Conservation (phyloP, 2,888 invertebrate genomes). For the Cataglyphis albicans region DNA sequence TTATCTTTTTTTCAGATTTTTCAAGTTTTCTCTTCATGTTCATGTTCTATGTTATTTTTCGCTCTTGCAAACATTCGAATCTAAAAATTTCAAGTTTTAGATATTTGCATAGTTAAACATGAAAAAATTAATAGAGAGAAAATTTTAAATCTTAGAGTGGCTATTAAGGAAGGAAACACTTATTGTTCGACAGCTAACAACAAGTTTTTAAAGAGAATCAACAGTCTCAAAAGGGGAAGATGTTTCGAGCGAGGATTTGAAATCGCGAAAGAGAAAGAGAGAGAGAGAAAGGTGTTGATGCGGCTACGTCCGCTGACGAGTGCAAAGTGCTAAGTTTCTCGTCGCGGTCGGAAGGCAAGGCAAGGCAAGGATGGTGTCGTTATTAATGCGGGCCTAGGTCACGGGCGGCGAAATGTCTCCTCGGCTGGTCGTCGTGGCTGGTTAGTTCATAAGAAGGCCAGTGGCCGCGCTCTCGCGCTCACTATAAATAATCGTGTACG, state of each 20-base stretch:
- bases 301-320: conserved; percentile 11
- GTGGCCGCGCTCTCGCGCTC: conserved; percentile 86
- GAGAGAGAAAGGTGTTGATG: background rate
- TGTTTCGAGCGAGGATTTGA: background rate
- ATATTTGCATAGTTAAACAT: background rate
- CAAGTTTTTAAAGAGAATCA: background rate
- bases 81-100: background rate
- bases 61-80: background rate
- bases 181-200: background rate
- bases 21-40: conserved; percentile 10
- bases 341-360: conserved; percentile 59
- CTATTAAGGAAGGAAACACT: background rate
- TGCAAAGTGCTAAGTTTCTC: conserved; percentile 50
- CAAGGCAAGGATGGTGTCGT: conserved; percentile 76
- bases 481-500: conserved; percentile 91
- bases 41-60: background rate
- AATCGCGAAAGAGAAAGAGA: background rate
- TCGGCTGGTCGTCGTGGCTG: conserved; percentile 79
- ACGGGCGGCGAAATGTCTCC: conserved; percentile 86
- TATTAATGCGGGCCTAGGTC: conserved; percentile 87
- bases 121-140: background rate
- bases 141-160: background rate
- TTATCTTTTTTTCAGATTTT: background rate
- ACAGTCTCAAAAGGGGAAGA: background rate
- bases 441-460: conserved; percentile 88